phyloP scores from a whole-genome alignment of 2,113 vertebrate genomes.

The Falco punctatus region DNA sequence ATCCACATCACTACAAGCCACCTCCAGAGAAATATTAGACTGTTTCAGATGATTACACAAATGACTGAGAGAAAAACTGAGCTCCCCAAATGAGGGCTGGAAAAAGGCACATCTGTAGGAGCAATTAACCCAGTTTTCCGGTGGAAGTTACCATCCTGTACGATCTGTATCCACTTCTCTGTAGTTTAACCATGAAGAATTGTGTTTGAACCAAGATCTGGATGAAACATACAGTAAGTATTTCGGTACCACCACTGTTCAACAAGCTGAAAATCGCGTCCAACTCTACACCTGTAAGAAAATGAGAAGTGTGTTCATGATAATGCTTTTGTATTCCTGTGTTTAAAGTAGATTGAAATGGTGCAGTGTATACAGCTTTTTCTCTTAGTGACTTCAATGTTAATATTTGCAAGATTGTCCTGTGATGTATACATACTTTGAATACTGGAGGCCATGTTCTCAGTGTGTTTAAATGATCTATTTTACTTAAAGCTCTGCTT shows the following conservation, averaged over 20 bases:
- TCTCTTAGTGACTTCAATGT: background rate
- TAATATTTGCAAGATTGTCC: background rate
- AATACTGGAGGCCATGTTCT: background rate
- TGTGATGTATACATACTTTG: background rate
- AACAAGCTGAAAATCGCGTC: background rate
- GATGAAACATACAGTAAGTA: background rate
- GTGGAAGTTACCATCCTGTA: background rate
- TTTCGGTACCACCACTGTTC: background rate
- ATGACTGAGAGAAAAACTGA: background rate
- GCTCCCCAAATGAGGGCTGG: background rate
- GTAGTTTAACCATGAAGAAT: background rate
- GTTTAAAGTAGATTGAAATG: background rate
- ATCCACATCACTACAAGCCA: slow-evolving; percentile 82
- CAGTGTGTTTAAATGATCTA: background rate
- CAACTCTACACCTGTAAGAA: background rate
- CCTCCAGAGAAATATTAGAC: slow-evolving; percentile 85
- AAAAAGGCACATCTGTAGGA: background rate
- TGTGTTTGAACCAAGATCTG: background rate
- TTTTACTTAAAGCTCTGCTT: background rate
- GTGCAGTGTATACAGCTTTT: background rate
- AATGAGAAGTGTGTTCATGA: background rate
- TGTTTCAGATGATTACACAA: background rate
- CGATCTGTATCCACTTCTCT: background rate
- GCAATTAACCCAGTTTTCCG: background rate
- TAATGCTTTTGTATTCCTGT: background rate